phyloP scores from a whole-genome alignment of 2,888 invertebrate species.

The Pandemis heparana region DNA sequence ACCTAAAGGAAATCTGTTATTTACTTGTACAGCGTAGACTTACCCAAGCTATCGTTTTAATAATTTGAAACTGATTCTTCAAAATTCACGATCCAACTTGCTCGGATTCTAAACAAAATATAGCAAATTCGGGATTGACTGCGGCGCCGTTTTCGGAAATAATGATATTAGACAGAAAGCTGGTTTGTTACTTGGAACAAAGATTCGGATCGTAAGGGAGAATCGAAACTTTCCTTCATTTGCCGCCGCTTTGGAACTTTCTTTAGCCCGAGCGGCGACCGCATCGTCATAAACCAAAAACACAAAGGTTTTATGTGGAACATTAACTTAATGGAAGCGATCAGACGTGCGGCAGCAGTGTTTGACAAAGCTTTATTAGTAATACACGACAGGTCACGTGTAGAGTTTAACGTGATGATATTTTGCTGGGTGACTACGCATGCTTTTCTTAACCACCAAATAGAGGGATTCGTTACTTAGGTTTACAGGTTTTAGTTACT shows the following conservation, averaged over 20 bases:
- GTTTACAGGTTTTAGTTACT: neutral
- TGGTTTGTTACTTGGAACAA: slow-evolving; percentile 59
- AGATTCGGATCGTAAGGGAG: slow-evolving; percentile 58
- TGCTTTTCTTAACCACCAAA: neutral
- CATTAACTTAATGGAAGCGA: slow-evolving; percentile 78
- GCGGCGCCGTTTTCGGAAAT: slow-evolving; percentile 50
- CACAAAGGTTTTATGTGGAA: slow-evolving; percentile 79
- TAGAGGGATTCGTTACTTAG: neutral
- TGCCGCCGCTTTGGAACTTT: slow-evolving; percentile 52
- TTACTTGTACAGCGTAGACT: neutral
- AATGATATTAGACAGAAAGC: slow-evolving; percentile 62
- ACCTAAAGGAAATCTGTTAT: slow-evolving; percentile 37
- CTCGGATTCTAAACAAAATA: neutral
- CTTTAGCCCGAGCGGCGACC: slow-evolving; percentile 58
- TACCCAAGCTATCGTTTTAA: neutral
- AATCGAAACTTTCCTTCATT: slow-evolving; percentile 66
- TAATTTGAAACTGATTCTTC: slow-evolving; percentile 1
- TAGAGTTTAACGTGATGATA: slow-evolving; percentile 24
- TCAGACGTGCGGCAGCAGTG: slow-evolving; percentile 65
- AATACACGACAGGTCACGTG: slow-evolving; percentile 48
- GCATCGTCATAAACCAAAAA: slow-evolving; percentile 73
- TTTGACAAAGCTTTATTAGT: slow-evolving; percentile 67
- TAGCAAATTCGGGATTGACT: slow-evolving; percentile 20
- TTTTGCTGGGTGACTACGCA: neutral
- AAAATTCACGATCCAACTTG: neutral